Evolutionary conservation across 2,113 vertebrate genomes (phyloP).

Genomic region (Athene noctua): DNA sequence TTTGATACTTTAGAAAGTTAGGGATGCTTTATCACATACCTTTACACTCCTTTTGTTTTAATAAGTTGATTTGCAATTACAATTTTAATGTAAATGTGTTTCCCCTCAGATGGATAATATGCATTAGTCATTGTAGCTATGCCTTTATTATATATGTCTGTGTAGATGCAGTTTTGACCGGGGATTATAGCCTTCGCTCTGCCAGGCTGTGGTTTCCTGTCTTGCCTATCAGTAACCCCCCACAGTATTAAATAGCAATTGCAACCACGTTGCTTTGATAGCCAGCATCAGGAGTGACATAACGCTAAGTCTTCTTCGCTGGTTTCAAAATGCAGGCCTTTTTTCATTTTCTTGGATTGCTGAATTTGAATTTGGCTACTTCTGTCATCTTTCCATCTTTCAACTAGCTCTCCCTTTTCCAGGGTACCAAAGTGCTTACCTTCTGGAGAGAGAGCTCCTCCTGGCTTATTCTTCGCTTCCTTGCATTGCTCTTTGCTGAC

Average conservation of each 20-base stretch:
- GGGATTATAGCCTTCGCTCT: not conserved
- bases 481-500: not conserved
- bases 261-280: not conserved
- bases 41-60: not conserved
- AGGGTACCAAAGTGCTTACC: not conserved
- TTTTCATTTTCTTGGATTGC: not conserved
- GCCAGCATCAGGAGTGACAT: not conserved
- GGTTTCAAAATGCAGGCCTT: not conserved
- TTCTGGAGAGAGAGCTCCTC: not conserved
- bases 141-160: not conserved
- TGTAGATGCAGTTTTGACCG: not conserved
- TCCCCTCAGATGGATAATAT: not conserved
- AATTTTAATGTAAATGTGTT: not conserved
- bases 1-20: not conserved
- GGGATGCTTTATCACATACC: not conserved
- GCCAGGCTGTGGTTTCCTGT: not conserved
- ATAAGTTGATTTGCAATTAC: not conserved
- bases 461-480: not conserved
- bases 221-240: not conserved
- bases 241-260: not conserved
- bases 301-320: not conserved
- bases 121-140: not conserved
- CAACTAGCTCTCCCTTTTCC: not conserved
- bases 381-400: not conserved
- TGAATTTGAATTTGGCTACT: not conserved